Base-by-base conservation (phyloP, 2,888 invertebrate species). In the Monopis laevigella region DNA sequence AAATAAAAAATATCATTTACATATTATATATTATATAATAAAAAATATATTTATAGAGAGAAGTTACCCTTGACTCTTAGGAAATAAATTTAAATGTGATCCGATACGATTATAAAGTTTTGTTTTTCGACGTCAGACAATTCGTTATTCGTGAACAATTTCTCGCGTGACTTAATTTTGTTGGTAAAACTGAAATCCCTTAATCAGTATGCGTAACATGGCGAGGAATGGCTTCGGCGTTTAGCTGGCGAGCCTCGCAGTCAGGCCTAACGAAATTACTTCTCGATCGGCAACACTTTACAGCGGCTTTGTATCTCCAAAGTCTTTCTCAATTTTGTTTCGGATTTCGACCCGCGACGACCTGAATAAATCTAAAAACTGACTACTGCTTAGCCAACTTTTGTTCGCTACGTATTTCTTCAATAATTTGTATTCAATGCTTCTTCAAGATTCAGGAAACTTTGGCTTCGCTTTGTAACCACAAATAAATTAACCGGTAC, bases 161-260 rank as follows among this genome's bases (percentile, higher is more conserved):
- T 44, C 41, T 43, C 43, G 44, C 46, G 46, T 45, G 43, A 45
- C 46, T 46, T 40, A 46, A 46, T 46, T 44, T 45, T 44, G 38
- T 42, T 42, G 39, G 44, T 41, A 14, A 40, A 38, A 13, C 36
- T 41, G n/a, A 40, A 39, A 34, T 32, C 43, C 13, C 38, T 36
- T 32, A 40, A 45, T 46, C 46, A 46, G 46, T 46, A 46, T 46
- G 46, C 46, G 46, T 44, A 45, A 44, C 46, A 43, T 39, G 43
- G 35, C 44, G 18, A 29, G 39, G 41, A 28, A 44, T 39, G 42
- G 43, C 40, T 46, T 35, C 28, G 17, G 17, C 17, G 17, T 32
- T 32, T 16, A 32, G 41, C 34, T 38, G 42, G 21, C 36, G 27
- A 38, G 38, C 40, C 39, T 41, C 42, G 36, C 35, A 44, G 16